Evolutionary conservation across 2,888 invertebrate species (phyloP).

Genomic region (Cheilosia impressa): DNA sequence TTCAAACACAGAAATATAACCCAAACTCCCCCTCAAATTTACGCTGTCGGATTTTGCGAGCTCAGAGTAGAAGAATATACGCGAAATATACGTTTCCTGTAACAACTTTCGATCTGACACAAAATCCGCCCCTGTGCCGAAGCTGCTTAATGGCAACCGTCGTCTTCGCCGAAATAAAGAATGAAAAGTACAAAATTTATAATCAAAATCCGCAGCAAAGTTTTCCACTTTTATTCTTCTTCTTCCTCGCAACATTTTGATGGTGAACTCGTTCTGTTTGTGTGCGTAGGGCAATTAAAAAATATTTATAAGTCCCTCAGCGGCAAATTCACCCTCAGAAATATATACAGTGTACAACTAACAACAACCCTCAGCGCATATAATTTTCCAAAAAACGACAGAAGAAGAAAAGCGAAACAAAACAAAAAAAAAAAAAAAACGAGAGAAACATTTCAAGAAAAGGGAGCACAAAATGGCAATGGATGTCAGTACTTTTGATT

Average conservation of each 20-base stretch:
- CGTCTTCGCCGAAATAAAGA: constrained; percentile 50
- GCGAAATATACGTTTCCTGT: too few species aligned
- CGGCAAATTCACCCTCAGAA: constrained; percentile 68
- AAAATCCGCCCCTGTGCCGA: constrained; percentile 28
- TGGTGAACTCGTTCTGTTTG: constrained; percentile 16
- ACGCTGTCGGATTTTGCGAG: too few species aligned
- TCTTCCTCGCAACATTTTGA: constrained; percentile 45
- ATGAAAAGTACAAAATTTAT: constrained; percentile 68
- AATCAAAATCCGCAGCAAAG: constrained; percentile 70
- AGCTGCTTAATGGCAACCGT: constrained; percentile 37
- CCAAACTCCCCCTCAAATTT: too few species aligned
- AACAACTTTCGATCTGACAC: neutral
- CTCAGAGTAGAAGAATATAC: too few species aligned
- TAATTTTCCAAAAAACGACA: constrained; percentile 33
- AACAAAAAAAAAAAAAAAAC: constrained; percentile 36
- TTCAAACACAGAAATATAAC: too few species aligned
- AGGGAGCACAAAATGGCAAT: constrained; percentile 65
- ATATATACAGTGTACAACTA: constrained; percentile 10
- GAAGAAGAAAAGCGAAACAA: constrained; percentile 10
- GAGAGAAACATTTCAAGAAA: constrained; percentile 56
- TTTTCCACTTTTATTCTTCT: constrained; percentile 52
- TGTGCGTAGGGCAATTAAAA: constrained; percentile 74
- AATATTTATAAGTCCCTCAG: constrained; percentile 74
- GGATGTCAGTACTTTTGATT: constrained; percentile 75
- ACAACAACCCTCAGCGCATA: constrained; percentile 51